A percentile compares a stretch with the other conserved stretches of the same genome.
phyloP scores from a whole-genome alignment of 30 jellyfish, hydroid and myxozoan genomes.

The Hydractinia echinata region DNA sequence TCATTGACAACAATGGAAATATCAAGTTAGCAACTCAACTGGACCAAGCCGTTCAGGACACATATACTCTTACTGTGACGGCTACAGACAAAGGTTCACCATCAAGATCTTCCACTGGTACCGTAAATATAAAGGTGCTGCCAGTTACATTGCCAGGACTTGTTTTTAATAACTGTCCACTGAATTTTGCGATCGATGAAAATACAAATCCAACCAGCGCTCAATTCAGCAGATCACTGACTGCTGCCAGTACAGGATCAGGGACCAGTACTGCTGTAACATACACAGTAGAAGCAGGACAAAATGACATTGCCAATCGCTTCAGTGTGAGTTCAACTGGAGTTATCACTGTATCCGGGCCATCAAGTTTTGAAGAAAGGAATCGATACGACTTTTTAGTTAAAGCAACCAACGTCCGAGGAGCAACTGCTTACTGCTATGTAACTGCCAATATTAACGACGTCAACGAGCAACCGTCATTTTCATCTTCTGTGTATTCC shows the following conservation, averaged over 20 bases:
- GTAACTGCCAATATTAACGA: slow-evolving; percentile 37
- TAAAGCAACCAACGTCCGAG: slow-evolving; percentile 54
- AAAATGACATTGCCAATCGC: slow-evolving; percentile 10
- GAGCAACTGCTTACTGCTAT: slow-evolving; percentile 34
- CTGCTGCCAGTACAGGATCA: slow-evolving; percentile 40
- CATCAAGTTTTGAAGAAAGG: slow-evolving; percentile 41
- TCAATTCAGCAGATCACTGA: not conserved
- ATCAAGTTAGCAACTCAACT: slow-evolving; percentile 39
- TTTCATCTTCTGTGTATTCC: slow-evolving; percentile 23
- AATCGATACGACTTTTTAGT: slow-evolving; percentile 33
- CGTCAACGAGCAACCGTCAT: slow-evolving; percentile 54
- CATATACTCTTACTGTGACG: slow-evolving; percentile 39
- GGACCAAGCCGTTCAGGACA: slow-evolving; percentile 20
- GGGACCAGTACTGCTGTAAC: slow-evolving; percentile 21
- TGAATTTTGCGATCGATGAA: slow-evolving; percentile 23
- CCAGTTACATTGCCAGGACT: slow-evolving; percentile 40
- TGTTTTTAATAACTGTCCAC: slow-evolving; percentile 9
- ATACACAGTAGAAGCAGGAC: slow-evolving; percentile 41
- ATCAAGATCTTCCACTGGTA: slow-evolving; percentile 3
- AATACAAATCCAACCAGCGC: slow-evolving; percentile 16
- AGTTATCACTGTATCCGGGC: slow-evolving; percentile 20
- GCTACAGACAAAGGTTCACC: slow-evolving; percentile 63
- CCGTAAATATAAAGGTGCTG: slow-evolving; percentile 25
- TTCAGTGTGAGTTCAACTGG: slow-evolving; percentile 23
- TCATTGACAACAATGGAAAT: slow-evolving; percentile 53